Evolutionary conservation across 2,888 invertebrate genomes (phyloP).

Genomic region (Drosophila nigritarsus): DNA sequence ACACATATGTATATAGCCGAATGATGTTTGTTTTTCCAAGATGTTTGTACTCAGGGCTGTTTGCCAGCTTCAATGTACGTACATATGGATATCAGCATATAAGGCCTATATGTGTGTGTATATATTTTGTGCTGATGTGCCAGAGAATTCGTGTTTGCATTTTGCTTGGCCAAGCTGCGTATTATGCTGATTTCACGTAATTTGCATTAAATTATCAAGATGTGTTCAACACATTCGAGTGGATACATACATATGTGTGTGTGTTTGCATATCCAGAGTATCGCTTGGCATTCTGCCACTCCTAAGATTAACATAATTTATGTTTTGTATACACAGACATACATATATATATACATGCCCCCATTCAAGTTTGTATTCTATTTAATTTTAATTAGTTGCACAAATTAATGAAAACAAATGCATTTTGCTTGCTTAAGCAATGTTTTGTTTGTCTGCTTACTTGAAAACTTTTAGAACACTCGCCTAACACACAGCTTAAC

Average conservation of each 20-base stretch:
- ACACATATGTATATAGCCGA: slow-evolving; percentile 26
- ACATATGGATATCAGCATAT: background rate
- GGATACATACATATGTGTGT: slow-evolving; percentile 26
- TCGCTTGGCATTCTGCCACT: slow-evolving; percentile 13
- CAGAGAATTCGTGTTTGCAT: slow-evolving; percentile 51
- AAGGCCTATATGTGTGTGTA: slow-evolving; percentile 3
- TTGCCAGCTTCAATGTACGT: slow-evolving; percentile 29
- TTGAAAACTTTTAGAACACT: too few relatives aligned
- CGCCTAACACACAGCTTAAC: background rate
- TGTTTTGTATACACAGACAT: slow-evolving; percentile 6
- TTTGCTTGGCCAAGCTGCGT: slow-evolving; percentile 38
- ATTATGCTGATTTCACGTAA: slow-evolving; percentile 76
- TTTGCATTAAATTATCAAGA: slow-evolving; percentile 78
- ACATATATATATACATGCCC: background rate
- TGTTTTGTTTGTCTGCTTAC: background rate
- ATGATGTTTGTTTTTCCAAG: slow-evolving; percentile 50
- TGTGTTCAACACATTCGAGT: slow-evolving; percentile 55
- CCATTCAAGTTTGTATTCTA: slow-evolving; percentile 4
- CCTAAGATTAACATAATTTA: slow-evolving; percentile 43
- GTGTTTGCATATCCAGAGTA: slow-evolving; percentile 5
- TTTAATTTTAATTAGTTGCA: slow-evolving; percentile 32
- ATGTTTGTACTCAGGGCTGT: slow-evolving; percentile 42
- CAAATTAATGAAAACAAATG: slow-evolving; percentile 24
- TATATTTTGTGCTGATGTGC: slow-evolving; percentile 32
- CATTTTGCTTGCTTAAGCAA: background rate